phyloP scores from a whole-genome alignment of 2,888 invertebrate species.

The Alloscopus bannaensis region DNA sequence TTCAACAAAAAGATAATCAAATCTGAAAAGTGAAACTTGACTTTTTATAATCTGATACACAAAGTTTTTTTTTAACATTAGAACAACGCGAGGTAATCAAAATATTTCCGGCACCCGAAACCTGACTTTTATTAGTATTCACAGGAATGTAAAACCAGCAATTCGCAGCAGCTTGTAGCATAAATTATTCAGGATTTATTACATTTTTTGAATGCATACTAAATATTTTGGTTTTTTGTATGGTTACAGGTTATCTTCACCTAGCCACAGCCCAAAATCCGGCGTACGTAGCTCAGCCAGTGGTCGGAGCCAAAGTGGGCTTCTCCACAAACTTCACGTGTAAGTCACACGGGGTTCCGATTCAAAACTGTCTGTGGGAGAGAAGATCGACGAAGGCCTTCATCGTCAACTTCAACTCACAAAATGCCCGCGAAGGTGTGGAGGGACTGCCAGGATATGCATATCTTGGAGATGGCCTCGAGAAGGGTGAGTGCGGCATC shows the following conservation, averaged over 20 bases:
- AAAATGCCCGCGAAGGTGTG: conserved; percentile 45
- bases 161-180: neutral
- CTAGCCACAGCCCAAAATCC: conserved; percentile 58
- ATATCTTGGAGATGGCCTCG: conserved; percentile 68
- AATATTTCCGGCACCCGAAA: conserved; percentile 4
- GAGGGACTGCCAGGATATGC: conserved; percentile 53
- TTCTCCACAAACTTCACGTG: conserved; percentile 68
- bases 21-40: conserved; percentile 21
- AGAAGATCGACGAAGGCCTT: conserved; percentile 18
- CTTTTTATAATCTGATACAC: neutral
- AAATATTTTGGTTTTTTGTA: neutral
- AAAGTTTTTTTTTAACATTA: neutral
- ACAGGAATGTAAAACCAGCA: conserved; percentile 11
- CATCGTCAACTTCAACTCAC: conserved; percentile 31
- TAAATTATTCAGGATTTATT: neutral
- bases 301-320: conserved; percentile 63
- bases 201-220: conserved; percentile 1
- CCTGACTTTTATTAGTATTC: neutral
- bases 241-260: conserved; percentile 31
- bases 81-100: neutral
- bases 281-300: conserved; percentile 62
- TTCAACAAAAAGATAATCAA: conserved; percentile 5
- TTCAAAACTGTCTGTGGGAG: conserved; percentile 69
- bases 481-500: conserved; percentile 69
- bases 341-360: conserved; percentile 63